Evolutionary conservation across 2,888 invertebrate species (phyloP).

Genomic region (Ichneumoninae sp.): DNA sequence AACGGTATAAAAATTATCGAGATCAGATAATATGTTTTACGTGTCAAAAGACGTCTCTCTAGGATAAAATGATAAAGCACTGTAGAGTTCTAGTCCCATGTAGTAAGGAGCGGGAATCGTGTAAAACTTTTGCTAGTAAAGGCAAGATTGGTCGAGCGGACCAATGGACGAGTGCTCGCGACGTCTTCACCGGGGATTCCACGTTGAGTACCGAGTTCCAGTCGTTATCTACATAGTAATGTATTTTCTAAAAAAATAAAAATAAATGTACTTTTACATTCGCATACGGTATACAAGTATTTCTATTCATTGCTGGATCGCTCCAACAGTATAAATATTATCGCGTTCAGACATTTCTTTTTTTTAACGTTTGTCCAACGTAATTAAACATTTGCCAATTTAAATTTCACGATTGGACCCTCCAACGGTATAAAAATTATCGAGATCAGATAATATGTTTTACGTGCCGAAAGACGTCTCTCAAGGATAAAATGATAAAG

Average conservation of each 20-base stretch:
- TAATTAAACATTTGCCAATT: too few relatives aligned
- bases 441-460: not conserved
- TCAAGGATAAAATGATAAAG: not conserved
- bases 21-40: not conserved
- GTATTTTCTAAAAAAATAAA: not conserved
- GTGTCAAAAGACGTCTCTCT: not conserved
- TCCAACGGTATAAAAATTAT: too few relatives aligned
- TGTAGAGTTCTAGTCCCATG: not conserved
- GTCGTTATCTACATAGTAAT: too few relatives aligned
- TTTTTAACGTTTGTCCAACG: not conserved
- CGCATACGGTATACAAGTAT: not conserved
- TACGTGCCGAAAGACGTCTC: not conserved
- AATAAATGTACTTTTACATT: not conserved
- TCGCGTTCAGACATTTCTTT: not conserved
- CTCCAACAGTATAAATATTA: too few relatives aligned
- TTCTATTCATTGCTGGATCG: too few relatives aligned
- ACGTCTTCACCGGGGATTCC: conserved; percentile 11
- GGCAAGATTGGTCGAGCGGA: not conserved
- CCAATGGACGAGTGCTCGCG: conserved; percentile 20
- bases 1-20: too few relatives aligned
- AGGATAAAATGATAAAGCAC: not conserved
- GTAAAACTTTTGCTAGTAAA: conserved; percentile 10
- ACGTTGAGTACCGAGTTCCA: conserved; percentile 31
- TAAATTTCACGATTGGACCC: too few relatives aligned
- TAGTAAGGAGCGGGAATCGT: not conserved